phyloP scores from a whole-genome alignment of 2,797 vertebrate species.

The Macropus fuliginosus region DNA sequence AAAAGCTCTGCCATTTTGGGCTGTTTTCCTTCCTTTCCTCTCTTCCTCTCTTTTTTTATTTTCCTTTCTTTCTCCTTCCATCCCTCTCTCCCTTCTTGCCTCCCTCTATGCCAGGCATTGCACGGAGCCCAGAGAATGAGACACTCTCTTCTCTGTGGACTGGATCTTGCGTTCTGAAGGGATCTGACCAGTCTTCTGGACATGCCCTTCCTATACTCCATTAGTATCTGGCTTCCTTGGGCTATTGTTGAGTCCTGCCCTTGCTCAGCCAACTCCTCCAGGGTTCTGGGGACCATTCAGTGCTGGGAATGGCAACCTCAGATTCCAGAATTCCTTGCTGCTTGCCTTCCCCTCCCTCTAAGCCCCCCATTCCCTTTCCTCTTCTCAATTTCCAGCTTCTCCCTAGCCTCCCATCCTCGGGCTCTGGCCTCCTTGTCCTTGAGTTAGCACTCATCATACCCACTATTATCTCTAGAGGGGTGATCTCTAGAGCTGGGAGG shows the following conservation, averaged over 20 bases:
- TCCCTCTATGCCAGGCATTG: background rate
- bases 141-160: background rate
- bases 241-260: rapidly evolving
- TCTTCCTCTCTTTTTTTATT: background rate
- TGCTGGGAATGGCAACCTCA: no score
- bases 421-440: background rate
- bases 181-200: background rate
- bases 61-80: no score
- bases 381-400: background rate
- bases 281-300: no score
- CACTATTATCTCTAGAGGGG: background rate
- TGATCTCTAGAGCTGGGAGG: background rate
- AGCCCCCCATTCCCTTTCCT: background rate
- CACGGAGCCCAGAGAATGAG: background rate
- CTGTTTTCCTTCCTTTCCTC: background rate
- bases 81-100: background rate
- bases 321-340: background rate
- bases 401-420: no score
- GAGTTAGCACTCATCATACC: background rate
- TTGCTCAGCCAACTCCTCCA: background rate
- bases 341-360: no score
- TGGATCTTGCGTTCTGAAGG: background rate
- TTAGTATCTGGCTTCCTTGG: background rate
- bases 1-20: background rate
- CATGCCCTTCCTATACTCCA: rapidly evolving